Conservation (phyloP, 2,888 invertebrate genomes). For the Zeuzera pyrina region DNA sequence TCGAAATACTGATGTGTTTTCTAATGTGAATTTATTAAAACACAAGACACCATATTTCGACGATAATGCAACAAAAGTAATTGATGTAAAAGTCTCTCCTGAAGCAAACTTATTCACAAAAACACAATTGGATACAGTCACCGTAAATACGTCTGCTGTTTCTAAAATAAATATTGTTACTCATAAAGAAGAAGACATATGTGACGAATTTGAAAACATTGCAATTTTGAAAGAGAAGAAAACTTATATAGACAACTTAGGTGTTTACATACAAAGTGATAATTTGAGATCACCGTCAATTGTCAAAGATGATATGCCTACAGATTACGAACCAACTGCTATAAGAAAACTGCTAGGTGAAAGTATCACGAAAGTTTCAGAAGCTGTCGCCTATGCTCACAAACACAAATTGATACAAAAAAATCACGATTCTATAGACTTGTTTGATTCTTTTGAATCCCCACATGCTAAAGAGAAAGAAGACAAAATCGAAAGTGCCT, state of each 20-base stretch:
- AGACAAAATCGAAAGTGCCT: slow-evolving; percentile 9
- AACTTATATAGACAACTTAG: slow-evolving; percentile 36
- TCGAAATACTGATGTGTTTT: no score
- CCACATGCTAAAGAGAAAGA: slow-evolving; percentile 16
- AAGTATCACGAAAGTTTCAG: slow-evolving; percentile 29
- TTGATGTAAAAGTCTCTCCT: slow-evolving; percentile 2
- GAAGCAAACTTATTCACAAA: no score
- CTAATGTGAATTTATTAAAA: slow-evolving; percentile 28
- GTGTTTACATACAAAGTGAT: slow-evolving; percentile 20
- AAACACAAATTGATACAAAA: slow-evolving; percentile 25
- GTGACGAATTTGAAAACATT: slow-evolving; percentile 1
- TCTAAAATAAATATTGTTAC: slow-evolving; percentile 4
- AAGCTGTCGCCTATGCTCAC: slow-evolving; percentile 23
- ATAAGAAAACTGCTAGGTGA: slow-evolving; percentile 49
- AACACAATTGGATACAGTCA: no score
- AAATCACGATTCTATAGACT: slow-evolving; percentile 41
- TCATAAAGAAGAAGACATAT: neutral
- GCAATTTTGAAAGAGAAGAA: slow-evolving; percentile 22
- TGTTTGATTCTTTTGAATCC: slow-evolving; percentile 42
- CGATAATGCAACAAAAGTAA: slow-evolving; percentile 12
- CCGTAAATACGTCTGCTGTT: slow-evolving; percentile 9
- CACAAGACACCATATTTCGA: slow-evolving; percentile 10
- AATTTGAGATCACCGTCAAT: slow-evolving; percentile 45
- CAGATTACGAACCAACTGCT: slow-evolving; percentile 35
- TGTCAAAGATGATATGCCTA: slow-evolving; percentile 33